Base-by-base conservation (phyloP, 2,113 vertebrate genomes). In the Puffinus mauretanicus region DNA sequence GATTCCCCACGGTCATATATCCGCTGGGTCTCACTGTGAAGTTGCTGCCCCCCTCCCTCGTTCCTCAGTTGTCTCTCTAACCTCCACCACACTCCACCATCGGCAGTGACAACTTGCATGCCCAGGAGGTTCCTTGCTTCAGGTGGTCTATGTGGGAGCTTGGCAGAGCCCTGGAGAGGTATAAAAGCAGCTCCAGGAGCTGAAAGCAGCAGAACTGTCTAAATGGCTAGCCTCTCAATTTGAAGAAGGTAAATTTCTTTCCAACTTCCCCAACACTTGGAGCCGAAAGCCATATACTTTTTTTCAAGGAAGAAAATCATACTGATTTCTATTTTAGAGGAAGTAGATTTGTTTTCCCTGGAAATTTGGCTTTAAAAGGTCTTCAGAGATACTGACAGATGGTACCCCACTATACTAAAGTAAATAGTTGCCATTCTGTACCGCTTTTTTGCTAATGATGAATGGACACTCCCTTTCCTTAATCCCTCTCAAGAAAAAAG, bases 101-200 rank as follows among this genome's bases (percentile, higher is more conserved):
- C 0, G 2, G 5, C 16, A 55, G 57, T 32, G 40, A 32, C 8
- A 55, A 12, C 19, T 22, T 58, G 8, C 13, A 32, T 1, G 3
- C 12, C 16, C 18, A 22, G 47, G 32, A 77, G 14, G 11, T 2
- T 88, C 27, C 54, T 60, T 36, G 54, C 38, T 52, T 82, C 40
- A 54, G 46, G 36, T 25, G 21, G 32, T 65, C 40, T 58, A 49
- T 0, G 1, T 40, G 40, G 49, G 44, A 61, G 11, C 19, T 86
- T 6, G 10, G 36, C 49, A 86, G 18, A 93, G 29, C 70, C 34
- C 57, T 36, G 57, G 25, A 66, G 49, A 47, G 7, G 8, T 47
- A 46, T 16, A 32, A 66, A 65, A 78, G 46, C 46, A 61, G 44
- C 32, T 75, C 60, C 70, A 38, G 51, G 32, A 87, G 16, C 7